phyloP scores from a whole-genome alignment of 2,888 invertebrate species.

The Chironomus riparius region DNA sequence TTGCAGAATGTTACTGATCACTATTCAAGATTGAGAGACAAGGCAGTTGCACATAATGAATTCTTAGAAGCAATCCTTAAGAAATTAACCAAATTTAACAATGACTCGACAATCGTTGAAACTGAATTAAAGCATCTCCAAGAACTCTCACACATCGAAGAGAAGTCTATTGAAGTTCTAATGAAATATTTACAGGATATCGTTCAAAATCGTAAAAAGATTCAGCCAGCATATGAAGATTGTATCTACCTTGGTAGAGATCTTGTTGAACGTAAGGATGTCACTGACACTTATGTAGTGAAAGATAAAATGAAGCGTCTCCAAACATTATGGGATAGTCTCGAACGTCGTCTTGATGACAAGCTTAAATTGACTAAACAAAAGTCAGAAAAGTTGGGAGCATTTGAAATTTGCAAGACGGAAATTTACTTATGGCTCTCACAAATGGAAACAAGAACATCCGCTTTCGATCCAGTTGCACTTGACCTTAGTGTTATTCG shows the following conservation, averaged over 20 bases:
- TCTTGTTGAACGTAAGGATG: slow-evolving; percentile 72
- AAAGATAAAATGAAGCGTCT: slow-evolving; percentile 77
- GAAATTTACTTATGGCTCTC: slow-evolving; percentile 77
- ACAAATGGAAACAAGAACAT: slow-evolving; percentile 66
- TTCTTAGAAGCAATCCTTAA: slow-evolving; percentile 71
- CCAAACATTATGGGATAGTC: slow-evolving; percentile 83
- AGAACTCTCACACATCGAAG: slow-evolving; percentile 65
- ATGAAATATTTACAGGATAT: slow-evolving; percentile 48
- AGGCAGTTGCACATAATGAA: slow-evolving; percentile 65
- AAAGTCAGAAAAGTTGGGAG: slow-evolving; percentile 73
- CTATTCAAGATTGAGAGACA: slow-evolving; percentile 78
- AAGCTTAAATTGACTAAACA: slow-evolving; percentile 74
- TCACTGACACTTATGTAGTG: slow-evolving; percentile 74
- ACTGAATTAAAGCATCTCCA: slow-evolving; percentile 59
- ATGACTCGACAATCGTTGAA: slow-evolving; percentile 59
- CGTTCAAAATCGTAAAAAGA: slow-evolving; percentile 46
- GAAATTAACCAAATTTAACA: slow-evolving; percentile 58
- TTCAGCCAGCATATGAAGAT: slow-evolving; percentile 63
- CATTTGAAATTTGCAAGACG: slow-evolving; percentile 74
- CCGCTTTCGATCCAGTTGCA: slow-evolving; percentile 72
- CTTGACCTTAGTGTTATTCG: slow-evolving; percentile 78
- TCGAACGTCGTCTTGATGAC: slow-evolving; percentile 72
- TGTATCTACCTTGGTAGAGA: slow-evolving; percentile 72
- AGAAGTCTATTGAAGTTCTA: slow-evolving; percentile 57
- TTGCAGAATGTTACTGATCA: slow-evolving; percentile 76